These are phyloP conservation scores for Labroides dimidiatus DNA, from an alignment of 2,797 vertebrate genomes.

Conservation along the genomic window DNA sequence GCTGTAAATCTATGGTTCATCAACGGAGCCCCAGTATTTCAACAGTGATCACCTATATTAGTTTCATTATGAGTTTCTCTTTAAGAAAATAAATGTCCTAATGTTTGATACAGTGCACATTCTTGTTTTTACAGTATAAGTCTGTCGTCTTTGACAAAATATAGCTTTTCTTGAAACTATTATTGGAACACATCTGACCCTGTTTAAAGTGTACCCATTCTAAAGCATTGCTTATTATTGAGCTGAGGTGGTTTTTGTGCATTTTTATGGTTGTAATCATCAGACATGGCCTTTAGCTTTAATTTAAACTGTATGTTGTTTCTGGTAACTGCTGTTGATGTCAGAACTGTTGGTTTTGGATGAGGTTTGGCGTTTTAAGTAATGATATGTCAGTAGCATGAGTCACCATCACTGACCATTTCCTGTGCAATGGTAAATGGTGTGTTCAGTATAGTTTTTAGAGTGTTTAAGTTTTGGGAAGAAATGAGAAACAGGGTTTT, in stretches of 20 bases:
- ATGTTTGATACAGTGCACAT: background rate
- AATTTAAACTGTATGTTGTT: background rate
- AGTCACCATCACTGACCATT: slow-evolving; percentile 1
- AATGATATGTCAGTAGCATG: background rate
- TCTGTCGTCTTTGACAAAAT: background rate
- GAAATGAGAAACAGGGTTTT: background rate
- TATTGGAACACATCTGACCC: background rate
- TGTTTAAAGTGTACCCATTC: background rate
- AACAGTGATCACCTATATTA: slow-evolving; percentile 3
- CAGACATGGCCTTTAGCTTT: background rate
- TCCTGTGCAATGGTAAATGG: background rate
- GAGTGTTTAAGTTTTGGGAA: background rate
- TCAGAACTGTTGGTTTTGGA: background rate
- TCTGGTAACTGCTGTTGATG: background rate
- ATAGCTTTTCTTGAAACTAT: background rate
- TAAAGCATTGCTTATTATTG: background rate
- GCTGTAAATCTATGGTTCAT: background rate
- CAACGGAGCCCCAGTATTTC: background rate
- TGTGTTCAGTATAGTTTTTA: background rate
- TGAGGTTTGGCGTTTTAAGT: background rate
- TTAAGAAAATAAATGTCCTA: background rate
- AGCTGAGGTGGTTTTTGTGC: background rate
- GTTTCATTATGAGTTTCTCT: slow-evolving; percentile 1
- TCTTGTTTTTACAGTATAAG: background rate
- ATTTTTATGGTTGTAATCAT: slow-evolving; percentile 1